Conservation (phyloP, 92 coral and sea anemone genomes). For the Umimayanthus kanabou region DNA sequence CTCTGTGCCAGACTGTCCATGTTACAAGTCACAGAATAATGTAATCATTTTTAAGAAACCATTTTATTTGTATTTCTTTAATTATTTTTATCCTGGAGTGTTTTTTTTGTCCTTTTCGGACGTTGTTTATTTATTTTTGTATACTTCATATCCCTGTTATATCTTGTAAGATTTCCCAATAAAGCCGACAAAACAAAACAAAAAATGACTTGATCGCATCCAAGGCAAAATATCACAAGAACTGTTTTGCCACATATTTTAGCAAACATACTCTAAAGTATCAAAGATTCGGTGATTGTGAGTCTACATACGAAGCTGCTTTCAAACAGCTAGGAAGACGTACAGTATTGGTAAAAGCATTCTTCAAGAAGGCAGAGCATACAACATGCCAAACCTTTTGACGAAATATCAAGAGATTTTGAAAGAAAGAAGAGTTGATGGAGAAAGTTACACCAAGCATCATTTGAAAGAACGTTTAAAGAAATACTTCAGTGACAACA, state of each 20-base stretch:
- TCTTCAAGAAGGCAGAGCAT: slow-evolving; percentile 38
- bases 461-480: slow-evolving; percentile 33
- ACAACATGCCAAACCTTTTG: slow-evolving; percentile 58
- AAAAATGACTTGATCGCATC: slow-evolving; percentile 56
- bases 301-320: slow-evolving; percentile 40
- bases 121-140: no score
- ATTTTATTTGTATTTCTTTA: no score
- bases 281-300: slow-evolving; percentile 12
- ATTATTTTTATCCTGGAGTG: no score
- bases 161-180: no score
- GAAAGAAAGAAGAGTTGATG: slow-evolving; percentile 44
- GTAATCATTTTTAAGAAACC: no score
- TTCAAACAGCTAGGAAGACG: slow-evolving; percentile 47
- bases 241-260: slow-evolving; percentile 48
- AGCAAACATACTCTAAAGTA: slow-evolving; percentile 51
- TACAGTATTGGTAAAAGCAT: slow-evolving; percentile 29
- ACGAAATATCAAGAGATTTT: slow-evolving; percentile 25
- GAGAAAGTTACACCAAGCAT: slow-evolving; percentile 44
- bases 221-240: slow-evolving; percentile 53
- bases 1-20: no score
- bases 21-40: no score
- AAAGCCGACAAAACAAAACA: no score
- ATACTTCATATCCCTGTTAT: no score
- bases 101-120: no score
- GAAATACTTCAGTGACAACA: slow-evolving; percentile 35